These are phyloP conservation scores for Nephrocerus scutellatus DNA, from an alignment of 2,888 invertebrate genomes.

Conservation along the genomic window DNA sequence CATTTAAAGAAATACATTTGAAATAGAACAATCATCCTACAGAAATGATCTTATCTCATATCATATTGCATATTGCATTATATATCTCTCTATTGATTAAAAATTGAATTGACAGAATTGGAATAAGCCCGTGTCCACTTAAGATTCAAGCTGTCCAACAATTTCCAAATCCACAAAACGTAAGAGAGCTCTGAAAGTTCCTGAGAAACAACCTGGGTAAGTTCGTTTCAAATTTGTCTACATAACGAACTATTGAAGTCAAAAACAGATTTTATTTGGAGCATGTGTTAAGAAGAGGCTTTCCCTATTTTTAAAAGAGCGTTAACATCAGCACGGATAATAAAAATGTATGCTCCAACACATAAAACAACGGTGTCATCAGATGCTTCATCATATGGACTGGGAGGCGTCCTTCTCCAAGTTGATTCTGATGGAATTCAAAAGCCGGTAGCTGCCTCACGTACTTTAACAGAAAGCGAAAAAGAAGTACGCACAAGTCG, in stretches of 20 bases:
- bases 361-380: not conserved
- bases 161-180: too few relatives aligned
- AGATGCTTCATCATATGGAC: conserved; percentile 7
- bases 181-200: conserved; percentile 11
- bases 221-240: conserved; percentile 6
- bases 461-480: conserved; percentile 1
- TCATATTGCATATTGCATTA: too few relatives aligned
- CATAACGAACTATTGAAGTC: conserved; percentile 4
- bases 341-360: conserved; percentile 2
- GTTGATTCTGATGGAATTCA: not conserved
- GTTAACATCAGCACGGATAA: too few relatives aligned
- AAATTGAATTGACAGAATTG: conserved; percentile 12
- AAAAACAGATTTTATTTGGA: conserved; percentile 2
- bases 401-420: conserved; percentile 10
- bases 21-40: too few relatives aligned
- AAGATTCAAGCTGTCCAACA: conserved; percentile 11
- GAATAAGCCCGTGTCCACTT: conserved; percentile 6
- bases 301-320: not conserved
- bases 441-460: conserved; percentile 6
- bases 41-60: too few relatives aligned
- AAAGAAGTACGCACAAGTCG: conserved; percentile 10
- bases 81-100: too few relatives aligned
- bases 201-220: conserved; percentile 8
- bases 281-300: conserved; percentile 3
- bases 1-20: too few relatives aligned